Evolutionary conservation across 2,888 invertebrate species (phyloP), one percentile per base, ranked within the genome.

Genomic region (Ctena decussata): DNA sequence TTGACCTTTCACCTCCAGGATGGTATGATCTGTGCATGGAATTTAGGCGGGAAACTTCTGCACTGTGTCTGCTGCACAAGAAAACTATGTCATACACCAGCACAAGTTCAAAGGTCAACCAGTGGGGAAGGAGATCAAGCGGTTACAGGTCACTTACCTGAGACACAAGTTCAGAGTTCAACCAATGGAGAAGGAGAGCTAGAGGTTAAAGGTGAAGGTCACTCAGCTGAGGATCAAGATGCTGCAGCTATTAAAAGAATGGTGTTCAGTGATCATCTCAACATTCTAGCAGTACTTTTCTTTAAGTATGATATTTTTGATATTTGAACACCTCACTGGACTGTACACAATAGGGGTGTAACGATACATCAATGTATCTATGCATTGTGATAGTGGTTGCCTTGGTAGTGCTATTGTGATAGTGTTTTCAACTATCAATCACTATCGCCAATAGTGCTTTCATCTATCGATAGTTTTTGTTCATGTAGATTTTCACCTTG

Each of bases 21-120:
- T 90, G 91, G 92, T 8, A 92, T 82, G 15, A 76, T 94, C 18
- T 89, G 90, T 39, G 32, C 87, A 0, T 94, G 94, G 93, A 83
- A 84, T 49, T 75, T 91, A 30, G 80, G 89, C 75, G 92, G 92
- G 8, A 69, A 80, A 37, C 49, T 57, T 37, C 57, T 74, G 57
- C 65, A 80, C 44, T 77, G 80, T 77, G 53, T 84, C 30, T 30
- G 78, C 30, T 39, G 78, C 35, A 73, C 75, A 57, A 57, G 49
- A 72, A 72, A 77, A 37, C 41, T 77, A 32, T 65, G 69, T 5
- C 5, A 57, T 11, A 30, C 12, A 6, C n/a, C 12, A 24, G 5
- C 1, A 8, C 57, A 57, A 27, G 15, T 3, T 32, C 18, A 65
- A 35, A n/a, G 15, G 1, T 65, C 65, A 65, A 35, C 65, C 35